phyloP scores from a whole-genome alignment of 2,113 vertebrate species.

The Sphyrna mokarran region DNA sequence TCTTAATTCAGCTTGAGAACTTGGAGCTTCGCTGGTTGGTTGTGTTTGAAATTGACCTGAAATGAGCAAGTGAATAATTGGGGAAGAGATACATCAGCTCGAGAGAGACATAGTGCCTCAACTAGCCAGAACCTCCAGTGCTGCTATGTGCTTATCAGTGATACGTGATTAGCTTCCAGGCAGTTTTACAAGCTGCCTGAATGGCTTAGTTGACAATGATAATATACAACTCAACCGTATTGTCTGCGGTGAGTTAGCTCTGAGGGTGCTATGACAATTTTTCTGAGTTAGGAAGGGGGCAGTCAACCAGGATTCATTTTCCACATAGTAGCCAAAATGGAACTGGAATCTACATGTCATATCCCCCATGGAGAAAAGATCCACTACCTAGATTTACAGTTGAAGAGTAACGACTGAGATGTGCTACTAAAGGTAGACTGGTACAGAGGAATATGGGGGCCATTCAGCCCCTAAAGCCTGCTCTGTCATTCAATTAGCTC shows the following conservation, averaged over 20 bases:
- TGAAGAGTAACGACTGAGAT: neutral
- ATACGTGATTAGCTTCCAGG: neutral
- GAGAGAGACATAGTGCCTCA: neutral
- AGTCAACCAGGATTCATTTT: neutral
- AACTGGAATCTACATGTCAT: neutral
- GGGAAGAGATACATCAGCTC: neutral
- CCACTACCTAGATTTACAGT: neutral
- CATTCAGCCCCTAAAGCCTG: no score
- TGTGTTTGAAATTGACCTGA: neutral
- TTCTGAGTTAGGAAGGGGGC: neutral
- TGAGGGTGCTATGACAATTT: neutral
- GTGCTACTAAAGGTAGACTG: neutral
- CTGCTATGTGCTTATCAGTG: neutral
- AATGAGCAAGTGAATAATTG: neutral
- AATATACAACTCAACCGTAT: neutral
- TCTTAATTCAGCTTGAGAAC: neutral
- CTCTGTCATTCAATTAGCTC: no score
- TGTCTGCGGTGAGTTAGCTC: neutral
- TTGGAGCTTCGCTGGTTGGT: neutral
- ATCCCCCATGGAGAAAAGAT: neutral
- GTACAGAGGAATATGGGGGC: no score
- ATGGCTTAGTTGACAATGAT: neutral
- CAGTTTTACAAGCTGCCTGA: neutral
- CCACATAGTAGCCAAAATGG: neutral
- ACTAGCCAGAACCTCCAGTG: neutral